Percentiles rank a stretch among this genome's conserved stretches.
These are phyloP conservation scores for Proisotoma minuta DNA, from an alignment of 2,888 invertebrate species.

Conservation along the genomic window DNA sequence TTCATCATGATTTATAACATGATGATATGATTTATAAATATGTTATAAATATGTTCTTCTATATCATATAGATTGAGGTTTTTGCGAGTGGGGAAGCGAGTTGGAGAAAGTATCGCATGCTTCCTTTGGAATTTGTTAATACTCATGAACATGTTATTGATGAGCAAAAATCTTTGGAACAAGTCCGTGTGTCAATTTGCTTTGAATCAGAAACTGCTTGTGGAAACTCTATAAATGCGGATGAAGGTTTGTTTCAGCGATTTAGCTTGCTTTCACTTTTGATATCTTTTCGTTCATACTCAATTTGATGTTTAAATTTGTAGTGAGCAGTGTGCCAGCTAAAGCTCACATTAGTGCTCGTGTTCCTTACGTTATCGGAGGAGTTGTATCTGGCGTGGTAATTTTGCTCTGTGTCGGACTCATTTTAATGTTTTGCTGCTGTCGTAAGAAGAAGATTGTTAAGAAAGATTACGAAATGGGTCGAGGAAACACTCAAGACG, in stretches of 20 bases:
- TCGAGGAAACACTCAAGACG: conserved; percentile 68
- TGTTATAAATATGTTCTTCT: neutral
- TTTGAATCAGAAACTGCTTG: conserved; percentile 75
- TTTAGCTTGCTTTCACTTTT: neutral
- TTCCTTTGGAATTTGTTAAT: conserved; percentile 53
- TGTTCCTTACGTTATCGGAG: conserved; percentile 49
- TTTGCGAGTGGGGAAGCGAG: conserved; percentile 61
- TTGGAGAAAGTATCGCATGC: conserved; percentile 57
- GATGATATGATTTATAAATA: too few relatives aligned
- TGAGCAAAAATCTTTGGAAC: conserved; percentile 53
- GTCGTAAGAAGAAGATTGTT: conserved; percentile 75
- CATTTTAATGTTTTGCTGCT: conserved; percentile 76
- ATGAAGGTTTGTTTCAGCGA: conserved; percentile 37
- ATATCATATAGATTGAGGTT: conserved; percentile 41
- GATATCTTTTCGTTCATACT: conserved; percentile 36
- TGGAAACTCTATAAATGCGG: conserved; percentile 76
- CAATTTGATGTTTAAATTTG: conserved; percentile 51
- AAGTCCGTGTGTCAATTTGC: conserved; percentile 73
- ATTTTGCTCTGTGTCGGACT: conserved; percentile 70
- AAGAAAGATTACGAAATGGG: conserved; percentile 90
- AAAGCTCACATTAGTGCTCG: conserved; percentile 61
- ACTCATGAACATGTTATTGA: conserved; percentile 55
- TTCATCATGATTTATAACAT: too few relatives aligned
- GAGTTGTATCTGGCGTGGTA: conserved; percentile 74
- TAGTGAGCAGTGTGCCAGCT: conserved; percentile 46